A percentile compares a stretch with the other conserved stretches of the same genome.
These are phyloP conservation scores for Dallia pectoralis DNA, from an alignment of 2,797 vertebrate species.

Conservation along the genomic window DNA sequence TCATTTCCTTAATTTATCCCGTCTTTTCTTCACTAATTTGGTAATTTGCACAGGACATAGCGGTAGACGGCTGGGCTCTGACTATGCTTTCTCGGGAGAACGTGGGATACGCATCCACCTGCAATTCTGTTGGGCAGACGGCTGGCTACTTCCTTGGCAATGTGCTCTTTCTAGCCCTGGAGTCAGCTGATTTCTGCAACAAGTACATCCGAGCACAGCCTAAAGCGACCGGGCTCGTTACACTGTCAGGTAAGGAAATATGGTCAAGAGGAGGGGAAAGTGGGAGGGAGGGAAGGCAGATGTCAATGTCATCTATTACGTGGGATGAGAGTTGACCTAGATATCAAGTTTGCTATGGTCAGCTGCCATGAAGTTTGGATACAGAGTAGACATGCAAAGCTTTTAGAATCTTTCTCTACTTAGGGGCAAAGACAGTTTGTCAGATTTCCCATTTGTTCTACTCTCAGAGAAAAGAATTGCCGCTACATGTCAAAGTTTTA, in stretches of 20 bases:
- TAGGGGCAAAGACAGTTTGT: not conserved
- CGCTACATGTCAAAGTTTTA: not conserved
- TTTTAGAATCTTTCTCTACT: not conserved
- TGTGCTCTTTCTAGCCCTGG: conserved; percentile 93
- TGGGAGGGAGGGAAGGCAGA: not conserved
- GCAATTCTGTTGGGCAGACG: conserved; percentile 97
- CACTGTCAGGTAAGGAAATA: conserved; percentile 77
- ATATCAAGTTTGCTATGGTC: not conserved
- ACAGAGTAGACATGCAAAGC: not conserved
- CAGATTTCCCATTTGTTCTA: not conserved
- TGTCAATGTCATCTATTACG: not conserved
- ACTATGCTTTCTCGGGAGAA: conserved; percentile 97
- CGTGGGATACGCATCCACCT: conserved; percentile 97
- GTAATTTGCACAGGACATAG: conserved; percentile 81
- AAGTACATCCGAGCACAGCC: conserved; percentile 89
- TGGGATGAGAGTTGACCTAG: not conserved
- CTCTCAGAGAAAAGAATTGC: not conserved
- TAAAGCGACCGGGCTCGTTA: conserved; percentile 86
- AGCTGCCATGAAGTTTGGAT: not conserved
- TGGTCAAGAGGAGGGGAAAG: not conserved
- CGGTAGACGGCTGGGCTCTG: conserved; percentile 97
- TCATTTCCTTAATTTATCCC: no score
- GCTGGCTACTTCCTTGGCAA: conserved; percentile 98
- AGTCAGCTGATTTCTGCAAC: conserved; percentile 96
- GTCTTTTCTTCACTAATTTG: no score